Conservation (phyloP, 2,113 vertebrate species). For the Varanus salvator region DNA sequence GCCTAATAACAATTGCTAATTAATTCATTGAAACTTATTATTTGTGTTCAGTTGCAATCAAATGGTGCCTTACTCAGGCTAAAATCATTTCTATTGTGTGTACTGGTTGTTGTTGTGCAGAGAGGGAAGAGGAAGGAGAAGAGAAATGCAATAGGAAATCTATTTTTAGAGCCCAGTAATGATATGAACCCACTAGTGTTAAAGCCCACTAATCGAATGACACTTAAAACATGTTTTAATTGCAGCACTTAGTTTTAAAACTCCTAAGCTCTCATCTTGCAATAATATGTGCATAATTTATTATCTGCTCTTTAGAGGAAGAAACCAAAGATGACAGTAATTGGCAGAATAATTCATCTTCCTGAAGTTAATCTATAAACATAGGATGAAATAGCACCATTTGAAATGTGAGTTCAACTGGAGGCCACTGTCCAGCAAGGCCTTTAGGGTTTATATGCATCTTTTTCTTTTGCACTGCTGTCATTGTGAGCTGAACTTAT, state of each 20-base stretch:
- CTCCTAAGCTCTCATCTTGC: not conserved
- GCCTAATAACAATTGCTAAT: not conserved
- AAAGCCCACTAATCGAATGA: conserved; percentile 2
- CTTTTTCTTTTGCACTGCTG: rapidly evolving
- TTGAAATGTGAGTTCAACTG: not conserved
- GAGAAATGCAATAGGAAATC: not conserved
- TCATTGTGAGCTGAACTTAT: rapidly evolving
- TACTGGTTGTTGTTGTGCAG: not conserved
- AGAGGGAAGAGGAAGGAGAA: not conserved
- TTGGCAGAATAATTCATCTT: conserved; percentile 28
- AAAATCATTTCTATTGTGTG: not conserved
- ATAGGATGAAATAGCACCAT: not conserved
- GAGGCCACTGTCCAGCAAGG: rapidly evolving
- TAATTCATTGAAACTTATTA: not conserved
- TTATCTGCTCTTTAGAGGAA: conserved; percentile 32
- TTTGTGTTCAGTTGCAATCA: not conserved
- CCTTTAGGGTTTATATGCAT: rapidly evolving
- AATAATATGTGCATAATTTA: not conserved
- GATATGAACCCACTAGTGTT: too few species aligned
- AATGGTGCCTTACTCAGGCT: not conserved
- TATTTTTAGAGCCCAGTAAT: not conserved
- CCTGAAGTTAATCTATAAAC: conserved; percentile 5
- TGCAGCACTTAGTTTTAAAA: not conserved
- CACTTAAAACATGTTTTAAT: conserved; percentile 9
- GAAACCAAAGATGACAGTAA: conserved; percentile 18